These are phyloP conservation scores for Melinaea marsaeus DNA, from an alignment of 2,888 invertebrate genomes.

Conservation along the genomic window DNA sequence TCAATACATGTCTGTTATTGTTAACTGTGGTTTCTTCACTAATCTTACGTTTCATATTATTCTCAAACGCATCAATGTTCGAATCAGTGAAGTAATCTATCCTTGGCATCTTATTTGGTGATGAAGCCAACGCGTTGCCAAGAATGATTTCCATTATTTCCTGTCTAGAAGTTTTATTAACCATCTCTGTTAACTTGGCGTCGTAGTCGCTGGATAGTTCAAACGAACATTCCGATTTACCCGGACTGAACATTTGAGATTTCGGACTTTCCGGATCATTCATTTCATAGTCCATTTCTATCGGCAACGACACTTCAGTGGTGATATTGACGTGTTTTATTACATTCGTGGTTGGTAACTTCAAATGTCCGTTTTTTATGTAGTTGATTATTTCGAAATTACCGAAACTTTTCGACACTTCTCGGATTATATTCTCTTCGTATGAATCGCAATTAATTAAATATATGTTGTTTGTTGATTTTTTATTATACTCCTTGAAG, in stretches of 20 bases:
- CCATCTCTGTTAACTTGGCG: conserved; percentile 67
- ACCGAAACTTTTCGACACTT: conserved; percentile 51
- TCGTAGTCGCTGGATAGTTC: conserved; percentile 67
- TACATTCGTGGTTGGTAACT: conserved; percentile 46
- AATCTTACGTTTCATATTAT: conserved; percentile 53
- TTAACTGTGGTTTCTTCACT: conserved; percentile 54
- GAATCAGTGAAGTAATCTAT: conserved; percentile 62
- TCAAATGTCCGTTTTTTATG: conserved; percentile 60
- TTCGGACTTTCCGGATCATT: conserved; percentile 25
- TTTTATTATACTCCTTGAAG: conserved; percentile 46
- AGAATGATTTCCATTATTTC: conserved; percentile 75
- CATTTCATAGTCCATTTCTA: conserved; percentile 40
- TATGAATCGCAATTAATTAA: conserved; percentile 64
- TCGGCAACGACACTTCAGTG: conserved; percentile 56
- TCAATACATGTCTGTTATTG: conserved; percentile 58
- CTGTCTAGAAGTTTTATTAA: conserved; percentile 65
- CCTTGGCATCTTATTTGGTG: conserved; percentile 54
- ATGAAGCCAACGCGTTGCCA: conserved; percentile 54
- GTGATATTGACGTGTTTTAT: conserved; percentile 55
- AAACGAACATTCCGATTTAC: conserved; percentile 68
- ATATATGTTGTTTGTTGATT: conserved; percentile 46
- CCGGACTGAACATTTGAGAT: conserved; percentile 55
- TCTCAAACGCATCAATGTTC: conserved; percentile 46
- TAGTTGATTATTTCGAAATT: conserved; percentile 59
- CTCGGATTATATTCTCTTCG: conserved; percentile 58